These are phyloP conservation scores for Cyanoderma ruficeps DNA, from an alignment of 2,113 vertebrate species.

Conservation along the genomic window DNA sequence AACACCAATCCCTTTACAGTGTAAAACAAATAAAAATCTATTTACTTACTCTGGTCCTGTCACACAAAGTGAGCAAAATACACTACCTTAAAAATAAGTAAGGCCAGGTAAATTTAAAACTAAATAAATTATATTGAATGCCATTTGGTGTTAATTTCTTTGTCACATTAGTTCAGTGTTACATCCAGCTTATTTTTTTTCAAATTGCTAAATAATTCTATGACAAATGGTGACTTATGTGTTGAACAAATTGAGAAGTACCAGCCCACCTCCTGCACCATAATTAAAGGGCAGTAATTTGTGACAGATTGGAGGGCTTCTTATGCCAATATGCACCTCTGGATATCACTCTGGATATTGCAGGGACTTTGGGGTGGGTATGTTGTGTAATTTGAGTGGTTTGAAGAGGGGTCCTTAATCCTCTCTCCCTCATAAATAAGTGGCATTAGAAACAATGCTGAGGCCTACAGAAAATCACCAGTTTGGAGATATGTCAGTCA, in stretches of 20 bases:
- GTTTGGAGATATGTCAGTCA: neutral
- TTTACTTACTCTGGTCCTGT: neutral
- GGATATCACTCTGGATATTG: neutral
- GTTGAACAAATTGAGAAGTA: neutral
- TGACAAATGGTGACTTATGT: neutral
- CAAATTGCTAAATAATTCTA: neutral
- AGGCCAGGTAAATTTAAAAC: neutral
- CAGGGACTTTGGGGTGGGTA: neutral
- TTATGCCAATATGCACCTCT: neutral
- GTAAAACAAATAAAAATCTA: neutral
- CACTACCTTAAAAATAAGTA: neutral
- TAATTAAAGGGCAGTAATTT: neutral
- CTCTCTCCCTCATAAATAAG: neutral
- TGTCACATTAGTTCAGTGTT: neutral
- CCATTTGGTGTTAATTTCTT: neutral
- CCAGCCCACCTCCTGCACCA: neutral
- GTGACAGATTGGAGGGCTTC: neutral
- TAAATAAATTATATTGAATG: neutral
- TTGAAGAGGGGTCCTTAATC: neutral
- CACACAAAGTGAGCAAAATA: neutral
- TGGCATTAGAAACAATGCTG: neutral
- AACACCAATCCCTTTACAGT: neutral
- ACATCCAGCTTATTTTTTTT: neutral
- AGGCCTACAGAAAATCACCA: neutral
- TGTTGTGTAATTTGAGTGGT: neutral